Conservation (phyloP, 1,140 invertebrate species). For the Conopomorpha cramerella region DNA sequence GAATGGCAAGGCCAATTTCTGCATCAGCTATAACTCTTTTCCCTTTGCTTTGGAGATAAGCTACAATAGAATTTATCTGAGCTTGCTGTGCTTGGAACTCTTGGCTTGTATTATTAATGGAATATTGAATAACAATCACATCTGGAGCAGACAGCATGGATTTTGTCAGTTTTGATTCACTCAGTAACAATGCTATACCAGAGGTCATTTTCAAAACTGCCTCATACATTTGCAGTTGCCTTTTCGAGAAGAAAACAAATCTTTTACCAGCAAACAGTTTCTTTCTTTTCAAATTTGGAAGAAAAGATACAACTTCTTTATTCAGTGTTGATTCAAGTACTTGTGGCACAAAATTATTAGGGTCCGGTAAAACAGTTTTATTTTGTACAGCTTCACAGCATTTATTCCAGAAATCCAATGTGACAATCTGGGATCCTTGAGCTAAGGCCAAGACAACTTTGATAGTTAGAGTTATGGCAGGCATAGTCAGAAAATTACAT, state of each 20-base stretch:
- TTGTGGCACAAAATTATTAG: conserved; percentile 58
- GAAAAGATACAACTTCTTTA: conserved; percentile 60
- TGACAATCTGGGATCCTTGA: conserved; percentile 66
- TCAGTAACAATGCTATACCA: conserved; percentile 38
- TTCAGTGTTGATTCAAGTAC: conserved; percentile 62
- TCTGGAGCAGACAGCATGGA: conserved; percentile 42
- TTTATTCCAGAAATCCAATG: conserved; percentile 63
- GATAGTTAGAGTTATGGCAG: conserved; percentile 67
- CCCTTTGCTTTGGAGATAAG: conserved; percentile 49
- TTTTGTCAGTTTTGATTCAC: conserved; percentile 49
- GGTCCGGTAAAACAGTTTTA: conserved; percentile 47
- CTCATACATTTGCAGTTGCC: conserved; percentile 63
- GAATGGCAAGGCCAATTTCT: conserved; percentile 69
- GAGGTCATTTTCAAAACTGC: conserved; percentile 43
- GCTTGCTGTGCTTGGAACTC: conserved; percentile 47
- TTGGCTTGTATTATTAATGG: conserved; percentile 31
- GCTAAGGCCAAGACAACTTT: conserved; percentile 72
- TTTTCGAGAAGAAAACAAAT: conserved; percentile 65
- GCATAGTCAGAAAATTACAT: conserved; percentile 70
- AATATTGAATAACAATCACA: conserved; percentile 59
- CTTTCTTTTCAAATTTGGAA: conserved; percentile 50
- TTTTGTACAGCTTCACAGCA: conserved; percentile 48
- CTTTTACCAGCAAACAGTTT: conserved; percentile 63
- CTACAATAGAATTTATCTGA: conserved; percentile 45
- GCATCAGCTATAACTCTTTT: conserved; percentile 66